Evolutionary conservation across 2,888 invertebrate genomes (phyloP).

Genomic region (Syrista parreyssii): DNA sequence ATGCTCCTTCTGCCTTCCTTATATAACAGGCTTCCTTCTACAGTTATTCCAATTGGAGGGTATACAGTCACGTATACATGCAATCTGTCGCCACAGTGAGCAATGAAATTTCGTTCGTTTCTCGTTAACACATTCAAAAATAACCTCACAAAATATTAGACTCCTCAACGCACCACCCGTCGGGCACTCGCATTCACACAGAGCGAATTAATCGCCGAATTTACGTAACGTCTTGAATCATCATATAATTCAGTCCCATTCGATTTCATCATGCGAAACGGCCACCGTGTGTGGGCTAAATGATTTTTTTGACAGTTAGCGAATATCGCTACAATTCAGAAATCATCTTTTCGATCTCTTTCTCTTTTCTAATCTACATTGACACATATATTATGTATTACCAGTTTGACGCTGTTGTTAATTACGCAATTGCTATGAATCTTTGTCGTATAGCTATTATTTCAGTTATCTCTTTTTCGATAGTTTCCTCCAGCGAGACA

Average conservation of each 20-base stretch:
- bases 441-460: slow-evolving; percentile 21
- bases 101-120: neutral
- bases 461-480: neutral
- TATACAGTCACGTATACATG: neutral
- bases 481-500: neutral
- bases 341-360: neutral
- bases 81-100: neutral
- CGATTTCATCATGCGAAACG: neutral
- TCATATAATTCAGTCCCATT: slow-evolving; percentile 6
- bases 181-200: neutral
- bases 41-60: neutral
- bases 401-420: slow-evolving; percentile 18
- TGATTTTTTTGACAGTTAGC: neutral
- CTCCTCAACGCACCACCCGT: neutral
- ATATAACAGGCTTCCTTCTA: neutral
- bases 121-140: no score
- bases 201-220: neutral
- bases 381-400: slow-evolving; percentile 32
- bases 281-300: neutral
- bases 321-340: neutral
- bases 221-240: slow-evolving; percentile 8
- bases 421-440: slow-evolving; percentile 33
- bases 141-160: neutral
- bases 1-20: neutral
- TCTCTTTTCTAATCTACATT: slow-evolving; percentile 15